Conservation (phyloP, 2,888 invertebrate species). For the Papilio protenor region DNA sequence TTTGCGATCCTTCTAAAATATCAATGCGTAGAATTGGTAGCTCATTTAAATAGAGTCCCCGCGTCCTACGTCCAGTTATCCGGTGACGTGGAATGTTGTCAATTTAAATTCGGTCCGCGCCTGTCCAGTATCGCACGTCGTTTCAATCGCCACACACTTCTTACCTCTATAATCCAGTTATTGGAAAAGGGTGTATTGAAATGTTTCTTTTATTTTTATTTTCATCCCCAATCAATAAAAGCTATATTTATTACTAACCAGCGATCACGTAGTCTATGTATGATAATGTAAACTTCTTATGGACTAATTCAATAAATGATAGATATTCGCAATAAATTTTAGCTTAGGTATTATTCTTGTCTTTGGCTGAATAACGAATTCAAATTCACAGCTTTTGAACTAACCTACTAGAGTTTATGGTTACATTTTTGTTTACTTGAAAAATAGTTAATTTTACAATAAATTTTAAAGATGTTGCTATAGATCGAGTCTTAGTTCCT, state of each 20-base stretch:
- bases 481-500: neutral
- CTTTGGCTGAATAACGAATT: neutral
- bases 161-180: conserved; percentile 76
- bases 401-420: neutral
- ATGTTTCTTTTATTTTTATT: conserved; percentile 50
- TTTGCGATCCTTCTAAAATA: conserved; percentile 48
- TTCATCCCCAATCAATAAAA: conserved; percentile 44
- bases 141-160: conserved; percentile 76
- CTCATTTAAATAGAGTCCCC: conserved; percentile 67
- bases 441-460: neutral
- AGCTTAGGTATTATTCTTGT: no score
- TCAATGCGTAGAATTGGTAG: conserved; percentile 67
- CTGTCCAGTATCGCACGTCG: conserved; percentile 66
- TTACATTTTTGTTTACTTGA: neutral
- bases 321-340: neutral
- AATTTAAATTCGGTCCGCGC: conserved; percentile 79
- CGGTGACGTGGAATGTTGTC: conserved; percentile 63
- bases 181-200: conserved; percentile 64
- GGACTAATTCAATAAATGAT: neutral
- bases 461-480: neutral
- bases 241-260: neutral
- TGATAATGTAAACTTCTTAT: neutral
- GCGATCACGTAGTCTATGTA: neutral
- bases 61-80: conserved; percentile 64
- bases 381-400: neutral